These are phyloP conservation scores for Dryobota labecula DNA, from an alignment of 2,888 invertebrate genomes.

Conservation along the genomic window DNA sequence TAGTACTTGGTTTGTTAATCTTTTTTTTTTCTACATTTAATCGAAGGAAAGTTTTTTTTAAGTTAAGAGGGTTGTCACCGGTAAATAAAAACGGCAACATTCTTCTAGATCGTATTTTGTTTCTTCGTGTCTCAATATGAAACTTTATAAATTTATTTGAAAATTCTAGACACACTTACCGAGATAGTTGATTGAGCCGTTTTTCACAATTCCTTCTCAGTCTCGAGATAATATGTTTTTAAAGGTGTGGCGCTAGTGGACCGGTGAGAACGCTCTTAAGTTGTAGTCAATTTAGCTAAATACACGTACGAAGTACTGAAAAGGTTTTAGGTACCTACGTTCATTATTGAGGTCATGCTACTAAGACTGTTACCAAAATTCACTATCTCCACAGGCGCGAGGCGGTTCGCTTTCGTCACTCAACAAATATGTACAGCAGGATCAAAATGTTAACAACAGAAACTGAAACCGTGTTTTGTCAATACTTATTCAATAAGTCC, in stretches of 20 bases:
- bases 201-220: no score
- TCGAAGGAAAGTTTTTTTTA: no score
- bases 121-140: no score
- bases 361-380: slow-evolving; percentile 3
- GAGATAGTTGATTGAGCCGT: no score
- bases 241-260: no score
- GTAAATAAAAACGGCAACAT: no score
- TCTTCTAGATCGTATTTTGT: no score
- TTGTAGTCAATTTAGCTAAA: background rate
- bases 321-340: background rate
- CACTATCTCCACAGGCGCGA: background rate
- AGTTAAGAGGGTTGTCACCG: no score
- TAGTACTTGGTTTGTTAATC: background rate
- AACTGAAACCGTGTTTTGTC: slow-evolving; percentile 32
- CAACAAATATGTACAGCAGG: slow-evolving; percentile 8
- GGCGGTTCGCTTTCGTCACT: slow-evolving; percentile 10
- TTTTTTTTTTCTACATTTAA: background rate
- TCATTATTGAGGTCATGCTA: slow-evolving; percentile 29
- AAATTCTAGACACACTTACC: no score
- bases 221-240: no score
- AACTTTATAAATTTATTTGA: no score
- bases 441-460: slow-evolving; percentile 15
- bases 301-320: background rate
- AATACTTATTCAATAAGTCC: slow-evolving; percentile 37
- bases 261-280: no score